Base-by-base conservation (phyloP, 2,888 invertebrate genomes). In the Trissolcus japonicus region DNA sequence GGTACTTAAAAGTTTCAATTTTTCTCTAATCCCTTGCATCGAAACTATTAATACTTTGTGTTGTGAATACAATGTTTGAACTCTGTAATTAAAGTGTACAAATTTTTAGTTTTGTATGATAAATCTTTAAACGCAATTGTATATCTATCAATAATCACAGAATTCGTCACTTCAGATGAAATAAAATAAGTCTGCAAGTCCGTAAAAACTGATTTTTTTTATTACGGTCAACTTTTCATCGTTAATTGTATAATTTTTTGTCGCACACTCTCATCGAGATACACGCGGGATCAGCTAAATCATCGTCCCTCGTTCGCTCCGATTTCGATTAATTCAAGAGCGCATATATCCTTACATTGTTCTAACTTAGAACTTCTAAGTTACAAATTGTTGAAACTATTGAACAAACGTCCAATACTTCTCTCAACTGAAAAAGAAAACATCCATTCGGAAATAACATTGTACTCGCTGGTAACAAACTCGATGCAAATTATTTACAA, bases 151-250 rank as follows among this genome's bases (percentile, higher is more conserved):
- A 35, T 9, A 35, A 35, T 35, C 1, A 35, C 2, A 35, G 35
- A 35, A 35, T 35, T 35, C 35, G 9, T 46, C 14, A 16, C 6
- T 46, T 16, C 7, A 14, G 16, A 16, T 46, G 46, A 14, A 46
- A 46, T 46, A 46, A 72, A 46, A 48, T 14, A 57, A 74, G 53
- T 67, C 67, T 53, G 16, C 54, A 29, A 63, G 46, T 76, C 66
- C 76, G 65, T 76, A 74, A 76, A 76, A 79, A 79, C 53, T 57
- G 55, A 1, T 35, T 35, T 35, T 63, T 66, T 76, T 76, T 71
- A 76, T 79, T 76, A 76, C 55, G 76, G 68, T 50, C 73, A 76
- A 75, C 66, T 66, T 78, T 69, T 50, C 48, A 13, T 69, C 60
- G 35, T 77, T 71, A 54, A 65, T 53, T 59, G 56, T 29, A 46